A percentile compares a stretch with the other conserved stretches of the same genome.
Conservation (phyloP, 1,140 invertebrate genomes). For the Ectropis grisescens region DNA sequence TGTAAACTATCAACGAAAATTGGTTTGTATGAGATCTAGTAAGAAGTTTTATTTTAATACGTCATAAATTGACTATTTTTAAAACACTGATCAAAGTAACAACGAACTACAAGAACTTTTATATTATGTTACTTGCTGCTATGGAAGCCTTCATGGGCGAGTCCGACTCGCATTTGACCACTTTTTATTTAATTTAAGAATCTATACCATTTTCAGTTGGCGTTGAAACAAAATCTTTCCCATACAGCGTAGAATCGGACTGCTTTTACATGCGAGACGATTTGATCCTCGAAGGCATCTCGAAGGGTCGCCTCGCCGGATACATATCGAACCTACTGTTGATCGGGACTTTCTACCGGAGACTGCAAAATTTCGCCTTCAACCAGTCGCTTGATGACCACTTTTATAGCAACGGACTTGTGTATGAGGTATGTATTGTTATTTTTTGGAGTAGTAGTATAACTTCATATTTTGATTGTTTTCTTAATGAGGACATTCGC, state of each 20-base stretch:
- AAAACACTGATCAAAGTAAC: no score
- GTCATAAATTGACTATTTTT: no score
- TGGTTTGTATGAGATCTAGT: no score
- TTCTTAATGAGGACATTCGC: no score
- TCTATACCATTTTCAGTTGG: constrained; percentile 68
- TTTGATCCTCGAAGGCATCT: constrained; percentile 56
- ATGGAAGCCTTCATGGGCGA: no score
- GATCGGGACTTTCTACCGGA: constrained; percentile 55
- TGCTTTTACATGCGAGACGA: constrained; percentile 47
- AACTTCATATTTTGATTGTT: neutral
- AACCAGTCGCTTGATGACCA: constrained; percentile 40
- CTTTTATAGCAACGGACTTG: constrained; percentile 48
- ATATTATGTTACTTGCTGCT: no score
- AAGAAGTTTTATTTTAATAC: no score
- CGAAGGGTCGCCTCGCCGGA: constrained; percentile 32
- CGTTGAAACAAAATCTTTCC: constrained; percentile 58
- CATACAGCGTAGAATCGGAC: constrained; percentile 35
- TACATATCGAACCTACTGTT: constrained; percentile 42
- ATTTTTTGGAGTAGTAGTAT: no score
- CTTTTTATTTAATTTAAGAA: no score
- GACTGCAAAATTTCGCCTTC: constrained; percentile 53
- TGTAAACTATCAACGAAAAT: no score
- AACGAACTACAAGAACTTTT: no score
- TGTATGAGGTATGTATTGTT: constrained; percentile 60
- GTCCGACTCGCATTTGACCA: no score